These are phyloP conservation scores for Crepidodera aurea DNA, from an alignment of 2,888 invertebrate genomes.

Conservation along the genomic window DNA sequence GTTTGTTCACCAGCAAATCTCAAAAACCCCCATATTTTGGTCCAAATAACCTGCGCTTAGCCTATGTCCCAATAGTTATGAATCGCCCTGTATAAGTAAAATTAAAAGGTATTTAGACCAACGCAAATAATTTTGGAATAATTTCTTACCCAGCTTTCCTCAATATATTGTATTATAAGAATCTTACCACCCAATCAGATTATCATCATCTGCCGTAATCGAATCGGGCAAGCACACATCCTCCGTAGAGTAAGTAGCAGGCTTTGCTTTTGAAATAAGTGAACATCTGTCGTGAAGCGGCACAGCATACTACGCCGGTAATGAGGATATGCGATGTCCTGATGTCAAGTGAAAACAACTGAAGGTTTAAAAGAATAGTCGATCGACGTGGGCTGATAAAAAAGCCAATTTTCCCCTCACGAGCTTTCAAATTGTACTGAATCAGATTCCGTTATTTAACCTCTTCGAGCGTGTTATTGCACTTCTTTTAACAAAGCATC, in stretches of 20 bases:
- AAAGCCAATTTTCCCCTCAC: slow-evolving; percentile 46
- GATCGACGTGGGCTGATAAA: slow-evolving; percentile 40
- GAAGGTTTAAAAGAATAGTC: slow-evolving; percentile 25
- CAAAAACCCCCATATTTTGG: too few species aligned
- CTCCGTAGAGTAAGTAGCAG: not conserved
- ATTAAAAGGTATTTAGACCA: too few species aligned
- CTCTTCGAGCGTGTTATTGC: slow-evolving; percentile 50
- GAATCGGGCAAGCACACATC: not conserved
- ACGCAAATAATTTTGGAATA: too few species aligned
- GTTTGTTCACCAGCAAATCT: too few species aligned
- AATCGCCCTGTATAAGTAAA: too few species aligned
- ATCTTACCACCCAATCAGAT: not conserved
- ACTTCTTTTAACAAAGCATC: slow-evolving; percentile 42
- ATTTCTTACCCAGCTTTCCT: not conserved
- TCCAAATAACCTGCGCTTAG: too few species aligned
- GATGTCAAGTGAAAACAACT: slow-evolving; percentile 32
- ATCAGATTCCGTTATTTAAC: slow-evolving; percentile 48
- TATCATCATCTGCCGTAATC: not conserved
- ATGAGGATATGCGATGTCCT: slow-evolving; percentile 32
- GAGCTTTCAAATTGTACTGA: slow-evolving; percentile 38
- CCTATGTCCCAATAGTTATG: too few species aligned
- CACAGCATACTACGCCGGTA: slow-evolving; percentile 8
- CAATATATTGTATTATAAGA: not conserved
- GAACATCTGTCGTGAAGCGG: slow-evolving; percentile 21
- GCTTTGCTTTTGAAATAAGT: slow-evolving; percentile 7